A percentile compares a stretch with the other conserved stretches of the same genome.
Evolutionary conservation across 2,888 invertebrate species (phyloP).

Genomic region (Camptogramma bilineatum): DNA sequence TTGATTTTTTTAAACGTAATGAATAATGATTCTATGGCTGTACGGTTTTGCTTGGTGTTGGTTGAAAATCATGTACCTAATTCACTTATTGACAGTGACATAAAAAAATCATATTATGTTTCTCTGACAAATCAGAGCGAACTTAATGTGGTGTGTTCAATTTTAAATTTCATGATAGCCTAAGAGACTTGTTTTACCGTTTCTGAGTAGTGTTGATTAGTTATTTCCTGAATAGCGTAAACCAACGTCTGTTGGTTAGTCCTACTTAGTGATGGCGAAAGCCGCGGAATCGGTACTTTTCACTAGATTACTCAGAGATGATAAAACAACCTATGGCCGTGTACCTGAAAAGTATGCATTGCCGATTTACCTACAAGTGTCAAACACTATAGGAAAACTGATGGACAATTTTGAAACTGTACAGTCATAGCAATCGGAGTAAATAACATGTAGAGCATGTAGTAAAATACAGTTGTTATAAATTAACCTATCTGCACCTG

Average conservation of each 20-base stretch:
- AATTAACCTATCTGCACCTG: slow-evolving; percentile 55
- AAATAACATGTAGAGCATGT: slow-evolving; percentile 36
- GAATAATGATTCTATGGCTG: slow-evolving; percentile 61
- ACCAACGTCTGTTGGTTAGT: too few relatives aligned
- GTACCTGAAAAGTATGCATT: background rate
- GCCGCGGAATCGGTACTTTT: too few relatives aligned
- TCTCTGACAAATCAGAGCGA: background rate
- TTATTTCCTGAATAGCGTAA: too few relatives aligned
- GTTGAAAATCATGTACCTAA: slow-evolving; percentile 4
- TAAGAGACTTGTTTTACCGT: too few relatives aligned
- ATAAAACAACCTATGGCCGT: background rate
- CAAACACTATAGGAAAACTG: background rate
- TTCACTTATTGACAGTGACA: background rate
- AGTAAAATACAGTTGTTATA: slow-evolving; percentile 45
- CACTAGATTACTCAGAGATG: too few relatives aligned
- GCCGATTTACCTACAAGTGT: background rate
- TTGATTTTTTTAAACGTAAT: slow-evolving; percentile 54
- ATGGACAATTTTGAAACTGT: slow-evolving; percentile 22
- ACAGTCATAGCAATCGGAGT: slow-evolving; percentile 55
- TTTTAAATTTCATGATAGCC: background rate
- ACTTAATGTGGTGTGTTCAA: background rate
- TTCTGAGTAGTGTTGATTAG: too few relatives aligned
- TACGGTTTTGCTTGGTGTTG: slow-evolving; percentile 34
- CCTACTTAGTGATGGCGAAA: too few relatives aligned
- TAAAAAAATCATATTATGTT: too few relatives aligned